A percentile compares a stretch with the other conserved stretches of the same genome.
These are phyloP conservation scores for Poecilia velifera DNA, from an alignment of 2,797 vertebrate genomes.

Conservation along the genomic window DNA sequence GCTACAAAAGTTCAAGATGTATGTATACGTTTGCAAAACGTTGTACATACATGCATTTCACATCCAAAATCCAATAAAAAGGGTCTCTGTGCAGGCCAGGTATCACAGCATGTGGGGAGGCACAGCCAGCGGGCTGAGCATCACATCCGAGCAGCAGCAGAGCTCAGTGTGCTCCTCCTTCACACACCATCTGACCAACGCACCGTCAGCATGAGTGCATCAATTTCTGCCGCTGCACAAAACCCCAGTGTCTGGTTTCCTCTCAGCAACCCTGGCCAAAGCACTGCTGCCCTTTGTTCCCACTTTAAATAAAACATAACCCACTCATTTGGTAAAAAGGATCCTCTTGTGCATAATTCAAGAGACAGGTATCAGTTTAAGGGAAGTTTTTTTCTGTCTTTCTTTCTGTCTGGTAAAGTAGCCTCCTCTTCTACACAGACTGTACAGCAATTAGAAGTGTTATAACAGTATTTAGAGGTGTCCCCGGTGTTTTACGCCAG, in stretches of 20 bases:
- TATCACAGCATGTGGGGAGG: neutral
- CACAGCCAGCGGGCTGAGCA: constrained; percentile 27
- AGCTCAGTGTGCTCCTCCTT: constrained; percentile 45
- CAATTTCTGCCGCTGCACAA: constrained; percentile 71
- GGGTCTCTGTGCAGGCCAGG: constrained; percentile 24
- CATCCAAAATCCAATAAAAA: neutral
- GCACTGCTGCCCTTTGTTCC: constrained; percentile 71
- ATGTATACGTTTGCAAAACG: neutral
- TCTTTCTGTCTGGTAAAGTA: neutral
- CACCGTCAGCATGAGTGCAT: constrained; percentile 54
- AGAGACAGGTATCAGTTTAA: constrained; percentile 51
- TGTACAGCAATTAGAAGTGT: constrained; percentile 17
- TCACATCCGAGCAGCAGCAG: constrained; percentile 34
- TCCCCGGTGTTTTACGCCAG: neutral
- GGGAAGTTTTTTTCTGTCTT: constrained; percentile 6
- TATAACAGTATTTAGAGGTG: constrained; percentile 34
- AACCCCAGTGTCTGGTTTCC: constrained; percentile 77
- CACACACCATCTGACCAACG: constrained; percentile 65
- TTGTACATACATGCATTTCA: neutral
- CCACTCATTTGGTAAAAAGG: constrained; percentile 71
- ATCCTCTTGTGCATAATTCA: constrained; percentile 76
- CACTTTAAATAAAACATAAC: constrained; percentile 83
- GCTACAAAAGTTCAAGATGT: neutral
- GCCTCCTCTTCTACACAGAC: constrained; percentile 1
- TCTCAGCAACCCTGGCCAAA: constrained; percentile 50